Conservation (phyloP, 2,888 invertebrate species). For the Myopa tessellatipennis region DNA sequence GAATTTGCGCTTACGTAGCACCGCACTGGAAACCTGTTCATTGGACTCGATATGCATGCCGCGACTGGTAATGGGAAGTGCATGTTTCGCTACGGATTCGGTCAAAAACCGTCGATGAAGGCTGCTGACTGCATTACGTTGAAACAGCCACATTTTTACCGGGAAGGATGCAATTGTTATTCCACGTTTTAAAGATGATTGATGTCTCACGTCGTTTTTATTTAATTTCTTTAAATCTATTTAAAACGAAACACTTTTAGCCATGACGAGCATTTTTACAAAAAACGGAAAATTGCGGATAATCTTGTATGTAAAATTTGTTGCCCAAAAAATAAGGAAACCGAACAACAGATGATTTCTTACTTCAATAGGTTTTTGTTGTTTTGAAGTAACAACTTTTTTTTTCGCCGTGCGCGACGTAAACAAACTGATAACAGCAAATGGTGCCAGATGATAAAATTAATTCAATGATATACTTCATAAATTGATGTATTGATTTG, state of each 20-base stretch:
- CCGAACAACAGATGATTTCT: conserved; percentile 12
- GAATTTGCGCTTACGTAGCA: conserved; percentile 62
- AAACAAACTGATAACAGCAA: too few species aligned
- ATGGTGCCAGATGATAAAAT: too few species aligned
- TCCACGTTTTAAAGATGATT: background rate
- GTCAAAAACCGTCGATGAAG: background rate
- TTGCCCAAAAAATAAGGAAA: background rate
- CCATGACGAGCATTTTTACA: background rate
- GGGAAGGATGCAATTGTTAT: background rate
- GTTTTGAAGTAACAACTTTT: background rate
- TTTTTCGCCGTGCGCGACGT: too few species aligned
- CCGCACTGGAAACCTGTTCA: conserved; percentile 47
- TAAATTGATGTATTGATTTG: background rate
- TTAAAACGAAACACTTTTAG: background rate
- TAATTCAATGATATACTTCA: background rate
- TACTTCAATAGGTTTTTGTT: background rate
- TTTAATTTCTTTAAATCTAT: background rate
- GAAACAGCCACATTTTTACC: conserved; percentile 28
- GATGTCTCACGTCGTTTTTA: background rate
- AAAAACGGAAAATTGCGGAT: too few species aligned
- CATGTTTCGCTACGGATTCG: background rate
- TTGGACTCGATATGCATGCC: conserved; percentile 7
- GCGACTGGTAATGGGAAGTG: background rate
- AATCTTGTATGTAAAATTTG: background rate
- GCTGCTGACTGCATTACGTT: background rate